phyloP scores from a whole-genome alignment of 2,888 invertebrate genomes.

The Mimachlamys varia region DNA sequence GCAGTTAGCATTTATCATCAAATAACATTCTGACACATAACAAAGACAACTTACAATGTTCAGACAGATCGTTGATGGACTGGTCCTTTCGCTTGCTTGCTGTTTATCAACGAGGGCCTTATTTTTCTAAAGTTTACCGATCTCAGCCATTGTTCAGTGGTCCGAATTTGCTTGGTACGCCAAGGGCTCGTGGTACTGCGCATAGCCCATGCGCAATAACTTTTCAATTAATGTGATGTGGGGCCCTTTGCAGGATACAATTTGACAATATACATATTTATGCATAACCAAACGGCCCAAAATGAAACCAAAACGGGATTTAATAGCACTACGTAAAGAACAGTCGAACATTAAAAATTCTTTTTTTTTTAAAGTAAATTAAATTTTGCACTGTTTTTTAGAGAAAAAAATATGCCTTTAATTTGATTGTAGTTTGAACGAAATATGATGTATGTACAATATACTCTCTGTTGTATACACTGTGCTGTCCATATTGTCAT shows the following conservation, averaged over 20 bases:
- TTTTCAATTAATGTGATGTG: slow-evolving; percentile 27
- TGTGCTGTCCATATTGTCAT: too few species aligned
- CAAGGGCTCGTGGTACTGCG: slow-evolving; percentile 25
- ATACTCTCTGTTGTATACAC: too few species aligned
- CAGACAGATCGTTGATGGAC: not conserved
- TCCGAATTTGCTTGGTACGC: slow-evolving; percentile 31
- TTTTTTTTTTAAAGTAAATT: too few species aligned
- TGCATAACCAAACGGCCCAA: too few species aligned
- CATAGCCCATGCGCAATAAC: not conserved
- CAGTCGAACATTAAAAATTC: too few species aligned
- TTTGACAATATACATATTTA: not conserved
- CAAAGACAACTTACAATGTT: slow-evolving; percentile 17
- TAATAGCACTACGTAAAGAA: too few species aligned
- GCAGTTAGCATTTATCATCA: not conserved
- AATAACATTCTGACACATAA: not conserved
- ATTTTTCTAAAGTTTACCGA: slow-evolving; percentile 32
- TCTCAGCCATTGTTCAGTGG: slow-evolving; percentile 26
- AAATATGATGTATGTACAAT: too few species aligned
- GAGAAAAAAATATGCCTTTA: too few species aligned
- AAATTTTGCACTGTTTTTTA: too few species aligned
- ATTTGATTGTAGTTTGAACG: too few species aligned
- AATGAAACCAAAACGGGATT: too few species aligned
- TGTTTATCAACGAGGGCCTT: slow-evolving; percentile 8
- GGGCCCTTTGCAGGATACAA: not conserved
- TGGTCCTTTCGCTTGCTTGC: slow-evolving; percentile 30